phyloP scores from a whole-genome alignment of 1,140 invertebrate species.

The Melanaphis sacchari region DNA sequence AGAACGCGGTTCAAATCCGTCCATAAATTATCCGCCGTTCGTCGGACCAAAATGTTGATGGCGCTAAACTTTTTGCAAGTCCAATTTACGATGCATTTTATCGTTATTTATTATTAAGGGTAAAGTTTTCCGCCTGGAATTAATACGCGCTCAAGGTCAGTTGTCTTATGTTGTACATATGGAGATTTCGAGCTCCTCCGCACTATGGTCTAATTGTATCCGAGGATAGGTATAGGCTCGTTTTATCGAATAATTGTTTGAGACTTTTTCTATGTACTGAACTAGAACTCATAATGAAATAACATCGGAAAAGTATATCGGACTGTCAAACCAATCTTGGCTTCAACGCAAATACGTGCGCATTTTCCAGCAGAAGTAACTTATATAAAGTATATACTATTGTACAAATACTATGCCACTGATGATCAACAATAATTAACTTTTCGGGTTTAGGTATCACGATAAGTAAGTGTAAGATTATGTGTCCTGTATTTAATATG shows the following conservation, averaged over 20 bases:
- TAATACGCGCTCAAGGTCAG: constrained; percentile 29
- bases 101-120: constrained; percentile 46
- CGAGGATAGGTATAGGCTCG: neutral
- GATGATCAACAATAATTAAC: neutral
- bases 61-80: constrained; percentile 50
- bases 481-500: neutral
- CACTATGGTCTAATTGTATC: constrained; percentile 4
- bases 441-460: neutral
- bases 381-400: neutral
- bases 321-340: too few relatives aligned
- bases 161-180: neutral
- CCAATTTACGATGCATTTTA: constrained; percentile 50
- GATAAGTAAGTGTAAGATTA: neutral
- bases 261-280: neutral
- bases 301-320: neutral
- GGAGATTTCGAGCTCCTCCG: constrained; percentile 3
- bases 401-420: too few relatives aligned
- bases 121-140: neutral
- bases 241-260: neutral
- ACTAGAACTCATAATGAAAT: neutral
- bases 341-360: neutral
- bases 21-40: constrained; percentile 44
- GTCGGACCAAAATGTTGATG: constrained; percentile 48
- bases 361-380: neutral
- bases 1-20: constrained; percentile 20